Base-by-base conservation (phyloP, 2,113 vertebrate species). In the Myiozetetes cayanensis region DNA sequence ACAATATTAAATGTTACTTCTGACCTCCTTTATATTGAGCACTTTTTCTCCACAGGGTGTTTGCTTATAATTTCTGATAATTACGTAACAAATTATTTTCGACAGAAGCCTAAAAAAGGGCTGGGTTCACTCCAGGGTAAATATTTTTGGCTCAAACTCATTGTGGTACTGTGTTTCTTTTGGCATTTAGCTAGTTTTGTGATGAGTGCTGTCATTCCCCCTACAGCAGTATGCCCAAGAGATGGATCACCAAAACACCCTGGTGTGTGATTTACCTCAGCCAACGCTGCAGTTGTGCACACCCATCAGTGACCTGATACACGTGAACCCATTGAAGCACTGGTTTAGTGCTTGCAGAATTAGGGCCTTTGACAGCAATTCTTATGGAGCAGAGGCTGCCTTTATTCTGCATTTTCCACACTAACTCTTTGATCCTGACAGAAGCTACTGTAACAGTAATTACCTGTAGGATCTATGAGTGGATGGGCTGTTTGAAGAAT, bases 381-480 rank as follows among this genome's bases (percentile, higher is more conserved):
- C 73, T 84, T 55, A 41, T 0, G 4, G 73, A 92, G 80, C 49
- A 89, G 49, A 84, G 80, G 33, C 62, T 89, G 76, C 46, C 90
- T 94, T 86, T 90, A 84, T 78, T 93, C 80, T 85, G 66, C 46
- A 31, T 89, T 94, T 87, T 61, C 88, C 86, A 27, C 46, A 59
- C 43, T 67, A 86, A 77, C 46, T 77, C 78, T 96, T 92, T 87
- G 74, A 87, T 81, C 67, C 41, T 30, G 47, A 87, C 2, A 9
- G 65, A 80, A 68, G 74, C 47, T 55, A 46, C 30, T 83, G 49
- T 61, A 74, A 58, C 23, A 87, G 53, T 65, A 83, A 93, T 95
- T 98, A 99, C 99, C 99, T 99, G 98, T 99, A 99, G 30, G 99
- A 99, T 53, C 99, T 97, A n/a, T 99, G 99, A 8, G 99, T 99